Evolutionary conservation across 2,888 invertebrate species (phyloP).

Genomic region (Ectropis crepuscularia): DNA sequence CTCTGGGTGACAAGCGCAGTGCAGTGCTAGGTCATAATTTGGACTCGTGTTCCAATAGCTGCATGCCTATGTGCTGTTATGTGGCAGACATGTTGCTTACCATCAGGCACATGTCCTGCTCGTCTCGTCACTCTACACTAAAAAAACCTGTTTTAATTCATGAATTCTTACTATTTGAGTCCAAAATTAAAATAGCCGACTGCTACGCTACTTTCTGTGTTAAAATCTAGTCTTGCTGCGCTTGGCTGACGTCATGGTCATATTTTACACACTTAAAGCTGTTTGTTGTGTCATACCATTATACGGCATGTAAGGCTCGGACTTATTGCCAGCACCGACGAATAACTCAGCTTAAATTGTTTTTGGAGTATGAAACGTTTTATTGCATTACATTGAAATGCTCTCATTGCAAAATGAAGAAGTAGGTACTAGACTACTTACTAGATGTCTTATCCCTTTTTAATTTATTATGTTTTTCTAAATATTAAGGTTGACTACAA

Average conservation of each 20-base stretch:
- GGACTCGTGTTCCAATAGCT: too few species aligned
- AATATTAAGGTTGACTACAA: too few species aligned
- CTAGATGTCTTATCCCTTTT: neutral
- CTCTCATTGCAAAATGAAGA: slow-evolving; percentile 71
- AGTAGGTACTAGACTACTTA: slow-evolving; percentile 52
- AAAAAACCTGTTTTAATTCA: too few species aligned
- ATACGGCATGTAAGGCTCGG: slow-evolving; percentile 80
- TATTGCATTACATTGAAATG: slow-evolving; percentile 72
- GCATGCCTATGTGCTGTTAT: too few species aligned
- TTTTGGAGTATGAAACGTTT: slow-evolving; percentile 69
- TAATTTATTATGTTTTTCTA: too few species aligned
- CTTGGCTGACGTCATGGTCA: slow-evolving; percentile 78
- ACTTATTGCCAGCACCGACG: slow-evolving; percentile 76
- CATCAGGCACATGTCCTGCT: too few species aligned
- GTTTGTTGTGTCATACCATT: slow-evolving; percentile 85
- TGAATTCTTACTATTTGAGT: too few species aligned
- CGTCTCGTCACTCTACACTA: too few species aligned
- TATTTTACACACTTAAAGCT: slow-evolving; percentile 84
- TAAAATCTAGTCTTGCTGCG: slow-evolving; percentile 71
- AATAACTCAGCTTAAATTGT: slow-evolving; percentile 82
- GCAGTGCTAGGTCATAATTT: too few species aligned
- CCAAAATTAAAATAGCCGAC: neutral
- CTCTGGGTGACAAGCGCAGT: too few species aligned
- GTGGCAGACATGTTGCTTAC: too few species aligned
- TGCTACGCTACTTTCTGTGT: slow-evolving; percentile 33